Conservation (phyloP, 2,113 vertebrate species). For the Paradisaea rubra region DNA sequence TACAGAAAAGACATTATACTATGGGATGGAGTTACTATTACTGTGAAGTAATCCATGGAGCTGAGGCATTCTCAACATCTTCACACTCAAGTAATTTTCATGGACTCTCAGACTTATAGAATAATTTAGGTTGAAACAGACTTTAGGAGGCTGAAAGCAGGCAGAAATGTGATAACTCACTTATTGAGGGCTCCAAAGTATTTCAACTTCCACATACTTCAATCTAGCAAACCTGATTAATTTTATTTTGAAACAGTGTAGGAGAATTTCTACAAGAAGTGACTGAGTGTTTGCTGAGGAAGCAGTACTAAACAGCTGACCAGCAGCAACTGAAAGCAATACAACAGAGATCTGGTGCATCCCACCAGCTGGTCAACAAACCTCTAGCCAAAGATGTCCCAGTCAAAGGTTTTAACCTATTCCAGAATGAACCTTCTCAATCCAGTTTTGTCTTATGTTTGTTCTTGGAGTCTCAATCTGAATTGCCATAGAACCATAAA, state of each 20-base stretch:
- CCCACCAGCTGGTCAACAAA: not conserved
- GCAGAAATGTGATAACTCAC: not conserved
- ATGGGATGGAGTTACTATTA: not conserved
- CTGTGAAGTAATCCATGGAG: not conserved
- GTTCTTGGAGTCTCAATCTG: not conserved
- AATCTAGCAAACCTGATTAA: not conserved
- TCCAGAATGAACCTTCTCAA: not conserved
- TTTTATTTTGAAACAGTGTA: not conserved
- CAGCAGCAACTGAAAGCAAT: not conserved
- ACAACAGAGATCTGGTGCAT: not conserved
- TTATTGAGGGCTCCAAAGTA: not conserved
- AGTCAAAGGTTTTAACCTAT: not conserved
- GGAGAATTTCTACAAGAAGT: not conserved
- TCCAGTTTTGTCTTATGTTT: not conserved
- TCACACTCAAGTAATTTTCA: not conserved
- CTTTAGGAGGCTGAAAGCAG: not conserved
- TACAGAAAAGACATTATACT: not conserved
- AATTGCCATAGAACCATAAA: not conserved
- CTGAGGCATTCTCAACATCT: not conserved
- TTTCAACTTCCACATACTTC: not conserved
- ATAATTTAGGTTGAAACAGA: not conserved
- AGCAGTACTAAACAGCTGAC: not conserved
- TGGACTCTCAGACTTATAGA: not conserved
- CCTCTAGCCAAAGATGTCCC: not conserved
- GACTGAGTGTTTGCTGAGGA: not conserved